These are phyloP conservation scores for Belonocnema kinseyi DNA, from an alignment of 1,140 invertebrate genomes.

Conservation along the genomic window DNA sequence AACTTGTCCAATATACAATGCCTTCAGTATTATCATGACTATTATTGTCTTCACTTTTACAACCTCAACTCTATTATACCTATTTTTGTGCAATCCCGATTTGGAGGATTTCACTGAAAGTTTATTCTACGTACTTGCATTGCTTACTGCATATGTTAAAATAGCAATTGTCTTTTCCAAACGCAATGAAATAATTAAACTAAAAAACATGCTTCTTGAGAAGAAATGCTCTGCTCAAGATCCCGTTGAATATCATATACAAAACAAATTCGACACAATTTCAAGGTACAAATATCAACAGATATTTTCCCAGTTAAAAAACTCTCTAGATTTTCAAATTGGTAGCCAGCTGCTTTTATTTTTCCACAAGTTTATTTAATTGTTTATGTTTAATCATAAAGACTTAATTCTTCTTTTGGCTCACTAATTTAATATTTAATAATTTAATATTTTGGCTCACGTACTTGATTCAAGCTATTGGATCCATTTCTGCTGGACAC, in stretches of 20 bases:
- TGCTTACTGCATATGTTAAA: conserved; percentile 1
- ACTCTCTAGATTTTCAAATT: no score
- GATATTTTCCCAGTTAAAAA: neutral
- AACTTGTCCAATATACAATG: neutral
- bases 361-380: neutral
- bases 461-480: conserved; percentile 7
- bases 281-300: neutral
- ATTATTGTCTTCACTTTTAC: neutral
- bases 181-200: conserved; percentile 15
- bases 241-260: neutral
- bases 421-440: conserved; percentile 6
- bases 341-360: neutral
- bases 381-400: neutral
- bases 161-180: conserved; percentile 24
- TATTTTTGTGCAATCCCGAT: conserved; percentile 3
- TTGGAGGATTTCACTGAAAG: conserved; percentile 22
- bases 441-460: neutral
- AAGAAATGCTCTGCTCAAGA: neutral
- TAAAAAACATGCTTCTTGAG: conserved; percentile 9
- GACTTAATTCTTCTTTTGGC: neutral
- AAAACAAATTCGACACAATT: conserved; percentile 11
- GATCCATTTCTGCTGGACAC: conserved; percentile 10
- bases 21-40: conserved; percentile 3
- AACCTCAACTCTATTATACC: neutral
- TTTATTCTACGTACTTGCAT: conserved; percentile 21